Conservation (phyloP, 1,140 invertebrate genomes). For the Meloidogyne hapla region DNA sequence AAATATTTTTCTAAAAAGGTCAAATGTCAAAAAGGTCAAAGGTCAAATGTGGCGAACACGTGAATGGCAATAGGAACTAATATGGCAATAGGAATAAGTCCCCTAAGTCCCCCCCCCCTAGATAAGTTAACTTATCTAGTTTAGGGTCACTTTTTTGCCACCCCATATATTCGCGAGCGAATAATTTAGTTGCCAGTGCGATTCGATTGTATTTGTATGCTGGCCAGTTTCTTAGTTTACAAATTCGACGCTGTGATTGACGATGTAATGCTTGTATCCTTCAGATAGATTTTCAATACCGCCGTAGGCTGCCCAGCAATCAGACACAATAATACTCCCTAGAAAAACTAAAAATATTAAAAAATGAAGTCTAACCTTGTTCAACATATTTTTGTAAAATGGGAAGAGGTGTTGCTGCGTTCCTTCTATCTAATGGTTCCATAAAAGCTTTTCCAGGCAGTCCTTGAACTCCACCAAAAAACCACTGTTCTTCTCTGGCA, state of each 20-base stretch:
- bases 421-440: not conserved
- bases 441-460: conserved; percentile 2
- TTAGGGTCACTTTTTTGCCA: no score
- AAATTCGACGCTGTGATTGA: conserved; percentile 14
- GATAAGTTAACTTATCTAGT: no score
- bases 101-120: no score
- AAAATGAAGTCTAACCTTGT: not conserved
- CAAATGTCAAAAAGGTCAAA: no score
- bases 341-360: no score
- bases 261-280: conserved; percentile 18
- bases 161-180: no score
- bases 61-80: no score
- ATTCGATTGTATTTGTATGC: conserved; percentile 15
- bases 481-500: no score
- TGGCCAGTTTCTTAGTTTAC: not conserved
- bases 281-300: conserved; percentile 7
- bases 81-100: no score
- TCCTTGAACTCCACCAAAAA: no score
- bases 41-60: no score
- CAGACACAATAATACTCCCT: conserved; percentile 9
- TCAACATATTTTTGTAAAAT: conserved; percentile 21
- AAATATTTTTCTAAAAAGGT: no score
- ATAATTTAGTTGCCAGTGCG: conserved; percentile 10
- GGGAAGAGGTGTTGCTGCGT: conserved; percentile 16
- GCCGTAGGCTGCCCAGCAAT: conserved; percentile 10